Evolutionary conservation across 2,113 vertebrate species (phyloP), one percentile per base, ranked within the genome.

Genomic region (Corydoras sp.): DNA sequence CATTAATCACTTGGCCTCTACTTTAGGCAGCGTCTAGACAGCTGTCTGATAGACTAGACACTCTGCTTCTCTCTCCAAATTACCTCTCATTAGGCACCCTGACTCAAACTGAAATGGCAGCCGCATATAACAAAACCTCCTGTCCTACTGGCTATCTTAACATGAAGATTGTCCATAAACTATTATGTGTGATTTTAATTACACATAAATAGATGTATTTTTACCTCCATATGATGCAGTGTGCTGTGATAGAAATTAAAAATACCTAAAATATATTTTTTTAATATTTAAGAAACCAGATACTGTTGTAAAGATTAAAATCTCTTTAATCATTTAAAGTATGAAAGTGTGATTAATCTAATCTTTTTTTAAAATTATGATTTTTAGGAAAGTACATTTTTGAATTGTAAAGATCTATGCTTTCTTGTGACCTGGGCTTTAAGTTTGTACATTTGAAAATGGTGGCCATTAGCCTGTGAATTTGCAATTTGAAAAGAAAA

Each of bases 21-120:
- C 30, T 70, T 73, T 76, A 66, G 70, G 77, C 70, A 79, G 77
- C 65, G 77, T 79, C 77, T 79, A 79, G 77, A 79, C 77, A 75
- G 77, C 62, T 65, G 74, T 79, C 77, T 79, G 73, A 79, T 66
- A 79, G 77, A 65, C 65, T 54, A 79, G 77, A 79, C 70, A 53
- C 62, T 72, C 66, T 5, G 49, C n/a, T 55, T 76, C 73, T 75
- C 29, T 18, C 65, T 65, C 64, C n/a, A 78, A 75, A 78, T 78
- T 72, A 66, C 65, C 61, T 67, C 73, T 72, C 77, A 76, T 79
- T 75, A 73, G 65, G 49, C 65, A 72, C 61, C 50, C 73, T 50
- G 73, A 60, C 60, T 54, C 60, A 11, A 65, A 60, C 67, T 56
- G 70, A 98, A 86, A 92, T 93, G 35, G 91, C 95, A 97, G 85